Evolutionary conservation across 1,140 invertebrate genomes (phyloP), one percentile per base, ranked within the genome.

Genomic region (Conopomorpha cramerella): DNA sequence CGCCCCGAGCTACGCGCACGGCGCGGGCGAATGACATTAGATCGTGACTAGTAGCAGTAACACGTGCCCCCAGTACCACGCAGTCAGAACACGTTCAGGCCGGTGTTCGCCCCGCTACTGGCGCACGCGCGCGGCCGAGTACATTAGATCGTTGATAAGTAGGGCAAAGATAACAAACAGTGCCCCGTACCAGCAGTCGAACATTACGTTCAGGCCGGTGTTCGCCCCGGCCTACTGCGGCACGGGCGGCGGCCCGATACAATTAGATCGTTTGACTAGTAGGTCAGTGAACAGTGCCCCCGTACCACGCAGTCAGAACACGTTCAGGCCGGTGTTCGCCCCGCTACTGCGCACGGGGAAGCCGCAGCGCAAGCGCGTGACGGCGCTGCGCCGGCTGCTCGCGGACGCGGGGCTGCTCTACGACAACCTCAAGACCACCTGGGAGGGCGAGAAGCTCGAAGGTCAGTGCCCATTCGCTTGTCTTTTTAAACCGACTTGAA

Each of bases 361-460:
- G 15, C 66, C 80, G 19, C 82, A 86, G 51, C 78, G 86, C 46
- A 82, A 84, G 55, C 80, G 84, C 30, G 82, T 84, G 10, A 84
- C 80, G 49, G 80, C 81, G 45, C 66, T 88, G 32, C 77, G 86
- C n/a, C 77, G 84, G 37, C 60, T 86, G 33, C 67, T 89, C 16
- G 86, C 86, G 10, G 85, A 86, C 59, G 82, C 84, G 4, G 79
- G 82, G 33, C 77, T 88, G 35, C 81, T 87, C 39, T 87, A 85
- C 62, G 68, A 76, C 19, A 77, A 81, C 50, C 56, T 87, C 14
- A 78, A 82, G 60, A 66, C 74, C 25, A 81, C 82, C 8, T 88
- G 83, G 79, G 72, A 80, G 16, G 57, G 76, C 1, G 65, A 65
- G 72, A 49, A 84, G 76, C 39, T 79, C 45, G 45, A 78, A 71